These are phyloP conservation scores for Drosophila paranaensis DNA, from an alignment of 2,888 invertebrate genomes.

Conservation along the genomic window DNA sequence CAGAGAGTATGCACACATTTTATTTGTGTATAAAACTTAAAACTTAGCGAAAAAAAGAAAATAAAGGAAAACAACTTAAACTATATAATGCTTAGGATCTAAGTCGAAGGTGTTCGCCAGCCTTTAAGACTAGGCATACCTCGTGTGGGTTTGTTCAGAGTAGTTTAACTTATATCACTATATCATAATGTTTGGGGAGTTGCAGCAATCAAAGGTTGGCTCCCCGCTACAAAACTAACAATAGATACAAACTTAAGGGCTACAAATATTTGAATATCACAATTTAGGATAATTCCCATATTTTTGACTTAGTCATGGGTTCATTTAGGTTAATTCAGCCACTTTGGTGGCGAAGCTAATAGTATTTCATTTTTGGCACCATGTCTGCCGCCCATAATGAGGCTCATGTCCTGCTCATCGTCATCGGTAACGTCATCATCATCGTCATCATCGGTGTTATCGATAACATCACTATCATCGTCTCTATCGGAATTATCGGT, in stretches of 20 bases:
- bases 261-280: constrained; percentile 44
- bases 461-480: constrained; percentile 67
- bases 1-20: constrained; percentile 56
- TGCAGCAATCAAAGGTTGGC: constrained; percentile 24
- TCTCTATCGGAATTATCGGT: constrained; percentile 77
- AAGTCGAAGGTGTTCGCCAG: background rate
- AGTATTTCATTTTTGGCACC: constrained; percentile 50
- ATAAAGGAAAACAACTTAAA: constrained; percentile 27
- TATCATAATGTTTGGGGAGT: background rate
- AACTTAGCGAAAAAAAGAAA: background rate
- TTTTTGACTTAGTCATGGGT: constrained; percentile 5
- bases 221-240: constrained; percentile 13
- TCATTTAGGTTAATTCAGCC: constrained; percentile 15
- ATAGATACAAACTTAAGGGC: constrained; percentile 26
- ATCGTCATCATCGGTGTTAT: constrained; percentile 53
- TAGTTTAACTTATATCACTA: constrained; percentile 5
- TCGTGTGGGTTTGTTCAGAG: constrained; percentile 15
- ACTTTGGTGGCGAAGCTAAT: constrained; percentile 28
- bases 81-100: constrained; percentile 6
- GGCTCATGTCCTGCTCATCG: constrained; percentile 28
- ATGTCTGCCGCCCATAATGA: constrained; percentile 20
- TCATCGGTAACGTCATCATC: constrained; percentile 36
- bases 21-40: constrained; percentile 50
- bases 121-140: constrained; percentile 13
- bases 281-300: constrained; percentile 18